Base-by-base conservation (phyloP, 2,113 vertebrate species). In the Notiomystis cincta region DNA sequence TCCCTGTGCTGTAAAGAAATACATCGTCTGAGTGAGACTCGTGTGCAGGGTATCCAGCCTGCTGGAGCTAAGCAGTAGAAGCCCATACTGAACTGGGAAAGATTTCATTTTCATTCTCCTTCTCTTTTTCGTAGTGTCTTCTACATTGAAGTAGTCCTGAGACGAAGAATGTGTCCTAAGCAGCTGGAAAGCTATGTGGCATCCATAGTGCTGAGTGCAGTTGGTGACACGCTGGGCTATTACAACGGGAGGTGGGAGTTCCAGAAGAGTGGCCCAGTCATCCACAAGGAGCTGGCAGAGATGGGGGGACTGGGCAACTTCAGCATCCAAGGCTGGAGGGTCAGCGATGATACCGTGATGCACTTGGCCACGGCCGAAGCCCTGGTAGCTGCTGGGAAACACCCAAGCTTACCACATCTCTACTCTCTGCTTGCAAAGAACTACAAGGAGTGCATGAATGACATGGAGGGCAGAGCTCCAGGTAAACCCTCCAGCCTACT, bases 341-440 rank as follows among this genome's bases (percentile, higher is more conserved):
- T 98, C 73, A 99, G 98, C 0, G 98, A 98, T 45, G 98, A 99
- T n/a, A 99, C 98, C 0, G 96, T 99, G 58, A 99, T 99, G 98
- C 98, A 99, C 85, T 83, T 99, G 93, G 98, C 98, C n/a, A 99
- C 98, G 0, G 98, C 98, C 0, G 98, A 98, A 75, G 98, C 98
- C 15, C 95, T 99, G 69, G 61, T 97, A 62, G 94, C 98, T 89
- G 98, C 97, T 0, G 97, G 97, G 17, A 87, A 86, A 25, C 65
- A 73, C 4, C 44, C 87, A 5, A 53, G 45, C 8, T 84, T 98
- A 44, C 18, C 47, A 3, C 60, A 20, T 11, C 95, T 98, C 31
- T 98, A 98, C 89, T 67, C 91, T 7, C 80, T 97, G n/a, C 80
- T 99, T 50, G 98, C 98, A n/a, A 95, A 78, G 88, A 95, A 98